These are phyloP conservation scores for Polydrusus pterygomalis DNA, from an alignment of 2,888 invertebrate genomes.

Conservation along the genomic window DNA sequence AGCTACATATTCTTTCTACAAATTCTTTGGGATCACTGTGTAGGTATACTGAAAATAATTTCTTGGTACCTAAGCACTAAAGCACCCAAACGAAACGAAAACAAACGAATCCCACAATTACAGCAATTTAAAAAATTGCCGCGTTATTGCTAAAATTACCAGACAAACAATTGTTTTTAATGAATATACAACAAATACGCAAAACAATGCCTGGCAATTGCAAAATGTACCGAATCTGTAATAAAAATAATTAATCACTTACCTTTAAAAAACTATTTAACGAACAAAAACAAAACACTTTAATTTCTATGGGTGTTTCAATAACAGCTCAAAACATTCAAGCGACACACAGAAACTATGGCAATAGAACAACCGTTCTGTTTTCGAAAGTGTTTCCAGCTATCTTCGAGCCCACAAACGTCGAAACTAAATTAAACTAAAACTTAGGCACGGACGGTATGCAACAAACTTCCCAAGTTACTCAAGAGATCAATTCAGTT, in stretches of 20 bases:
- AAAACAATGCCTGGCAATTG: neutral
- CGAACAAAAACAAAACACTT: slow-evolving; percentile 3
- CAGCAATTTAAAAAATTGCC: neutral
- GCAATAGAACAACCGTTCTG: slow-evolving; percentile 1
- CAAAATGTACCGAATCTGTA: neutral
- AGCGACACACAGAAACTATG: neutral
- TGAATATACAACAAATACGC: neutral
- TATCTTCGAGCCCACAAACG: slow-evolving; percentile 28
- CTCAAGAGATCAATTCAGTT: slow-evolving; percentile 43
- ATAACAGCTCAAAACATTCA: slow-evolving; percentile 8
- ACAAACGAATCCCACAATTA: neutral
- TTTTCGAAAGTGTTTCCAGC: slow-evolving; percentile 33
- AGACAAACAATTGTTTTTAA: neutral
- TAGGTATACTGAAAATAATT: too few species aligned
- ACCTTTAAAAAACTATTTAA: slow-evolving; percentile 2
- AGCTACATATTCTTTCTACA: too few species aligned
- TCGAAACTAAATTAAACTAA: slow-evolving; percentile 44
- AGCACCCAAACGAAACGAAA: neutral
- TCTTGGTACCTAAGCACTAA: too few species aligned
- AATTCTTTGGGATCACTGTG: too few species aligned
- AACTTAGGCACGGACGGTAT: slow-evolving; percentile 41
- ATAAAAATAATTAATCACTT: slow-evolving; percentile 9
- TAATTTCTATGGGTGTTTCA: slow-evolving; percentile 6
- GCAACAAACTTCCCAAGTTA: slow-evolving; percentile 42
- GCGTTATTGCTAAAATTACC: neutral